Evolutionary conservation across 2,888 invertebrate species (phyloP).

Genomic region (Acrobasis consociella): DNA sequence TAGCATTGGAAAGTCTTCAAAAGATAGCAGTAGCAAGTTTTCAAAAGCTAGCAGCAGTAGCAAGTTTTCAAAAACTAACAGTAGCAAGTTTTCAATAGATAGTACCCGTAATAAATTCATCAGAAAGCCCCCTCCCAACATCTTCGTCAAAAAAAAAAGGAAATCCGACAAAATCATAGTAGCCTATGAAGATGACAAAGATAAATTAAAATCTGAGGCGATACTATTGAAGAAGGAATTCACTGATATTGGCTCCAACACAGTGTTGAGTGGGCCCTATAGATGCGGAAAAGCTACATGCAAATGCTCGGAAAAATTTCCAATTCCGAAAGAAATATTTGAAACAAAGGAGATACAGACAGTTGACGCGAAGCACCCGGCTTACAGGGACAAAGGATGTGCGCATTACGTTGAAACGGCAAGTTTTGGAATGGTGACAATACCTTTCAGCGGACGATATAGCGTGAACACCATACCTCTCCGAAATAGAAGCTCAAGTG

Average conservation of each 20-base stretch:
- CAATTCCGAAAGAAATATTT: slow-evolving; percentile 30
- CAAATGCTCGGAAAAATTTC: slow-evolving; percentile 39
- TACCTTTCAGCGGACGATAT: background rate
- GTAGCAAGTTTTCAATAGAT: background rate
- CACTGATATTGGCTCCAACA: slow-evolving; percentile 50
- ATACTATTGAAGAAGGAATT: slow-evolving; percentile 40
- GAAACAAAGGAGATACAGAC: slow-evolving; percentile 50
- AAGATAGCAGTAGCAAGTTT: background rate
- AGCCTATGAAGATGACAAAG: slow-evolving; percentile 33
- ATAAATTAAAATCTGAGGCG: slow-evolving; percentile 44
- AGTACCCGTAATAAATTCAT: slow-evolving; percentile 29
- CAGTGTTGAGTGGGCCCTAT: slow-evolving; percentile 48
- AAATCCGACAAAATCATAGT: slow-evolving; percentile 40
- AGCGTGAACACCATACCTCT: background rate
- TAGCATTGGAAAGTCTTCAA: background rate
- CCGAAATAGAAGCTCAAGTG: background rate
- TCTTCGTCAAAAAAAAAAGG: slow-evolving; percentile 49
- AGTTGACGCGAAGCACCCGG: slow-evolving; percentile 30
- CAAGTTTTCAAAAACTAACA: background rate
- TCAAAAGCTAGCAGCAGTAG: background rate
- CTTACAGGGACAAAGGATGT: slow-evolving; percentile 54
- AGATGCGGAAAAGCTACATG: slow-evolving; percentile 46
- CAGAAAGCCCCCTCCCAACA: slow-evolving; percentile 39
- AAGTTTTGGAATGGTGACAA: slow-evolving; percentile 40
- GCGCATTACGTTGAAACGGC: slow-evolving; percentile 39